Conservation (phyloP, 2,888 invertebrate species). For the Lucinisca nassula region DNA sequence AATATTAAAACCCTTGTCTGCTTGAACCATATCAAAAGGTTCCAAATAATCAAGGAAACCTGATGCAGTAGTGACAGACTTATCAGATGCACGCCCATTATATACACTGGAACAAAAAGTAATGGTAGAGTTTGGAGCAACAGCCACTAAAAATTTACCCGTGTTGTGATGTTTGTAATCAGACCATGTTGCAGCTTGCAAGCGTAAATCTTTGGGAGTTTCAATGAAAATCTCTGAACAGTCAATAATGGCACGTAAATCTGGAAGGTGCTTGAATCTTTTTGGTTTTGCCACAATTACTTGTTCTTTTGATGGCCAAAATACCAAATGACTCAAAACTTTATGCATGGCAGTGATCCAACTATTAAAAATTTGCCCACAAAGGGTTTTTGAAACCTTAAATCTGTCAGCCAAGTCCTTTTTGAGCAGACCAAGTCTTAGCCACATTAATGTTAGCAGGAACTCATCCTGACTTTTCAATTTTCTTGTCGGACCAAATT, state of each 20-base stretch:
- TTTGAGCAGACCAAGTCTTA: slow-evolving; percentile 1
- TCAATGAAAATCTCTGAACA: slow-evolving; percentile 56
- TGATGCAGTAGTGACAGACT: slow-evolving; percentile 60
- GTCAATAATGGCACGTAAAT: slow-evolving; percentile 43
- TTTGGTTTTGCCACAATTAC: slow-evolving; percentile 4
- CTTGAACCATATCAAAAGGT: slow-evolving; percentile 59
- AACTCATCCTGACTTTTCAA: slow-evolving; percentile 8
- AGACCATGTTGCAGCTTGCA: slow-evolving; percentile 57
- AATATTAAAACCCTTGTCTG: slow-evolving; percentile 40
- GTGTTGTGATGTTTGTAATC: slow-evolving; percentile 68
- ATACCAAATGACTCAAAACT: neutral
- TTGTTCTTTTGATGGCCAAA: slow-evolving; percentile 23
- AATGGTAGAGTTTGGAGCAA: slow-evolving; percentile 61
- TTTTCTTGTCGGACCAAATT: slow-evolving; percentile 17
- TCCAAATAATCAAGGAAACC: slow-evolving; percentile 48
- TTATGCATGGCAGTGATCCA: slow-evolving; percentile 11
- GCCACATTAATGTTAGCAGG: slow-evolving; percentile 1
- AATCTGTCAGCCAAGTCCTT: slow-evolving; percentile 15
- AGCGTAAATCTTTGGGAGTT: slow-evolving; percentile 37
- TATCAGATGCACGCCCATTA: slow-evolving; percentile 64
- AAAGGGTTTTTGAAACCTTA: slow-evolving; percentile 1
- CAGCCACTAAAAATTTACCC: slow-evolving; percentile 64
- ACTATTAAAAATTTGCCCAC: slow-evolving; percentile 2
- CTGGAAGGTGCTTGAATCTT: slow-evolving; percentile 3
- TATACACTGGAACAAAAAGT: slow-evolving; percentile 60